Evolutionary conservation across 2,888 invertebrate genomes (phyloP), one percentile per base, ranked within the genome.

Genomic region (Nomada fabriciana): DNA sequence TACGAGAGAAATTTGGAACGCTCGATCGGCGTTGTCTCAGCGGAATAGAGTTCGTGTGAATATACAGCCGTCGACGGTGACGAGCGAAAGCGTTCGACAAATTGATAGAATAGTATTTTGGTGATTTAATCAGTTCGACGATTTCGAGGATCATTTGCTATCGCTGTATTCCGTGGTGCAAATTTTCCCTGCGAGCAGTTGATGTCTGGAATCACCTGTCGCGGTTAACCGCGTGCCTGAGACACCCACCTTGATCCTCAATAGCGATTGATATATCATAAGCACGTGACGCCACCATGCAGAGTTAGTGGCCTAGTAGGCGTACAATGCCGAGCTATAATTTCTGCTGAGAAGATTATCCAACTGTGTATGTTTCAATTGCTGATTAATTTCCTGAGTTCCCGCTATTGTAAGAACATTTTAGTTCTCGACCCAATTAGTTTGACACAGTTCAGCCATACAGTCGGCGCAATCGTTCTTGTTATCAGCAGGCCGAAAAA

Each of bases 171-270:
- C 36, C 11, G 25, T 50, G 47, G 18, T 5, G 23, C 13, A 63
- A 47, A n/a, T 47, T 47, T 23, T 11, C 10, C 18, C 25, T 10
- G 63, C 5, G 13, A 20, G 13, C 43, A 20, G 61, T 43, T 13
- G 10, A 25, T 20, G 23, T 25, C 7, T 23, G 63, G 47, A 50
- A 50, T 64, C 63, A 47, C 47, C 25, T 64, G 63, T 64, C 57
- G 57, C n/a, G 29, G 47, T 69, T 59, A 69, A 69, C 57, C 67
- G 20, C 36, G 53, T 53, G 67, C 53, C n/a, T 57, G 0, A 25
- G 29, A 59, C 43, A 47, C 25, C 23, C 4, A 15, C 15, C 69
- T 59, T 47, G 47, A 59, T 4, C 43, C 57, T 69, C 69, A 18
- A 57, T 69, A 23, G 43, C 42, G 68, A 57, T 57, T 43, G 57